Percentiles rank a stretch among this genome's conserved stretches.
These are phyloP conservation scores for Gymnoscopelus braueri DNA, from an alignment of 2,797 vertebrate genomes.

Conservation along the genomic window DNA sequence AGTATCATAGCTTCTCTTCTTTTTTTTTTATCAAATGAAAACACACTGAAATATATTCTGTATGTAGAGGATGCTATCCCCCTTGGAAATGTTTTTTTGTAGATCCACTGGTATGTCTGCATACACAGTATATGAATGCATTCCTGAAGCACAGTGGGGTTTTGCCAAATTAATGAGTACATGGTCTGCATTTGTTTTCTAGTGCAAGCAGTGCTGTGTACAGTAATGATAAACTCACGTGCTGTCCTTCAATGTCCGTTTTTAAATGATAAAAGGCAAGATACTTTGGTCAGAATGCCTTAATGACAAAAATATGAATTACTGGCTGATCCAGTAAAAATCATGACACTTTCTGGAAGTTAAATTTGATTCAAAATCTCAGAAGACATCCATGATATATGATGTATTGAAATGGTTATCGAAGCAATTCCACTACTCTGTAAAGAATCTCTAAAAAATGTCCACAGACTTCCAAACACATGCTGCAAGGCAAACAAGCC, in stretches of 20 bases:
- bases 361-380: slow-evolving; percentile 7
- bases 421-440: slow-evolving; percentile 18
- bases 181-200: slow-evolving; percentile 62
- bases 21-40: slow-evolving; percentile 73
- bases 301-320: not conserved
- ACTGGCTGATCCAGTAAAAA: slow-evolving; percentile 1
- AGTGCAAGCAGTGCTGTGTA: slow-evolving; percentile 34
- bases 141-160: slow-evolving; percentile 45
- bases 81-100: slow-evolving; percentile 59
- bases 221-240: slow-evolving; percentile 28
- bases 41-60: slow-evolving; percentile 61
- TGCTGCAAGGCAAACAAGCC: slow-evolving; percentile 38
- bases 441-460: slow-evolving; percentile 17
- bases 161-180: slow-evolving; percentile 76
- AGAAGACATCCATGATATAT: not conserved
- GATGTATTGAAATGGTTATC: slow-evolving; percentile 7
- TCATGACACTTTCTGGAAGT: not conserved
- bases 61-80: slow-evolving; percentile 44
- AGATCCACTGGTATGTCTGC: slow-evolving; percentile 47
- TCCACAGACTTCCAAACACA: slow-evolving; percentile 30
- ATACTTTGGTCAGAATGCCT: slow-evolving; percentile 14
- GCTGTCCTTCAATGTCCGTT: not conserved
- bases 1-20: slow-evolving; percentile 65
- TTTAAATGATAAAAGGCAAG: slow-evolving; percentile 21
- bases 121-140: slow-evolving; percentile 22